Evolutionary conservation across 2,888 invertebrate genomes (phyloP).

Genomic region (Kuschelorhynchus macadamiae): DNA sequence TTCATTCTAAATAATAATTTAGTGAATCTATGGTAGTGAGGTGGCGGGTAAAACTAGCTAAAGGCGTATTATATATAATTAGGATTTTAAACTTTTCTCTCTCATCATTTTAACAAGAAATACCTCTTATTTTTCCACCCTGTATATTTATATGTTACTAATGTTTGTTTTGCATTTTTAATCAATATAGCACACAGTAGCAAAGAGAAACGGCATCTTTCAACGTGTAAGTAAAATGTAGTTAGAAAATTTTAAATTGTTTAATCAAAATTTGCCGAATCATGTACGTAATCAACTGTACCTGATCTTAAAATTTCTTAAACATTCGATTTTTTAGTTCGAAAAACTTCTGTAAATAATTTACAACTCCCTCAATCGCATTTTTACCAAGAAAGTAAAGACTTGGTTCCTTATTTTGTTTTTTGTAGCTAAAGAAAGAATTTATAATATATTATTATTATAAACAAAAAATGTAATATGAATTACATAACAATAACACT

Average conservation of each 20-base stretch:
- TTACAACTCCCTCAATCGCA: too few relatives aligned
- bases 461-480: too few relatives aligned
- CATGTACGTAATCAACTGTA: conserved; percentile 25
- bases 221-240: conserved; percentile 28
- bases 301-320: conserved; percentile 7
- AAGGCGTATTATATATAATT: conserved; percentile 33
- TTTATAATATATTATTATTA: too few relatives aligned
- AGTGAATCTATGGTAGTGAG: conserved; percentile 26
- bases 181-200: conserved; percentile 36
- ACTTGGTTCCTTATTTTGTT: too few relatives aligned
- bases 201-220: conserved; percentile 17
- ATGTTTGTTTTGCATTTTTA: conserved; percentile 39
- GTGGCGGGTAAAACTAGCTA: conserved; percentile 44
- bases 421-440: too few relatives aligned
- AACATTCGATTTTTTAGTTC: not conserved
- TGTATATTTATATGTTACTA: conserved; percentile 37
- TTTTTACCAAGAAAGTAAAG: too few relatives aligned
- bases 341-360: not conserved
- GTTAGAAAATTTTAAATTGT: conserved; percentile 22
- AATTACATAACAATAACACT: too few relatives aligned
- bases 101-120: conserved; percentile 10
- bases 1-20: conserved; percentile 24
- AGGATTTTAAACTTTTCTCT: conserved; percentile 19
- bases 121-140: conserved; percentile 40
- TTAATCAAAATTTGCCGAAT: conserved; percentile 27